Evolutionary conservation across 2,888 invertebrate species (phyloP).

Genomic region (Apotomis capreana): DNA sequence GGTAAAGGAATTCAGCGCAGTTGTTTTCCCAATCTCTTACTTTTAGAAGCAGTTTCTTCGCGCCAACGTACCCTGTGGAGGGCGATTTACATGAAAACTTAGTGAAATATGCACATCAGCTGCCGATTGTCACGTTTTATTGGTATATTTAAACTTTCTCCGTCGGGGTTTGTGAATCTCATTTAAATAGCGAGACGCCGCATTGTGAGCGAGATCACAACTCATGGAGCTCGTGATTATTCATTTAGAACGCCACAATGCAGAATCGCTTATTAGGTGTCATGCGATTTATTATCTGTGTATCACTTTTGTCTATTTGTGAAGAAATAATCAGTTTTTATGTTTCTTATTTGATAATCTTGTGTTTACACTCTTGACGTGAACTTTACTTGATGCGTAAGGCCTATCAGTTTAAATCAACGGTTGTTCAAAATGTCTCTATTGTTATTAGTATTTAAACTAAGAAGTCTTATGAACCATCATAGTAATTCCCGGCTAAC

Average conservation of each 20-base stretch:
- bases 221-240: constrained; percentile 62
- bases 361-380: too few species aligned
- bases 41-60: constrained; percentile 62
- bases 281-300: constrained; percentile 20
- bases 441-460: not conserved
- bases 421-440: too few species aligned
- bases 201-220: constrained; percentile 64
- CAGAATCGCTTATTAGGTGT: constrained; percentile 30
- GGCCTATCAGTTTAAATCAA: too few species aligned
- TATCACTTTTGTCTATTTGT: not conserved
- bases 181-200: constrained; percentile 74
- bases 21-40: constrained; percentile 66
- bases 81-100: constrained; percentile 76
- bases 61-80: constrained; percentile 58
- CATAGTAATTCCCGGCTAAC: not conserved
- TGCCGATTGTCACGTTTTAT: constrained; percentile 78
- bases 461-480: not conserved
- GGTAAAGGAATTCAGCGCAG: constrained; percentile 64
- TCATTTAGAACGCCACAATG: constrained; percentile 49
- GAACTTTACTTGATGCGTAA: too few species aligned
- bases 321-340: not conserved
- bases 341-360: not conserved
- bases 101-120: constrained; percentile 78
- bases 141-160: constrained; percentile 77
- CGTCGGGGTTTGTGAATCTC: constrained; percentile 68